Base-by-base conservation (phyloP, 2,888 invertebrate genomes). In the Pterostichus madidus region DNA sequence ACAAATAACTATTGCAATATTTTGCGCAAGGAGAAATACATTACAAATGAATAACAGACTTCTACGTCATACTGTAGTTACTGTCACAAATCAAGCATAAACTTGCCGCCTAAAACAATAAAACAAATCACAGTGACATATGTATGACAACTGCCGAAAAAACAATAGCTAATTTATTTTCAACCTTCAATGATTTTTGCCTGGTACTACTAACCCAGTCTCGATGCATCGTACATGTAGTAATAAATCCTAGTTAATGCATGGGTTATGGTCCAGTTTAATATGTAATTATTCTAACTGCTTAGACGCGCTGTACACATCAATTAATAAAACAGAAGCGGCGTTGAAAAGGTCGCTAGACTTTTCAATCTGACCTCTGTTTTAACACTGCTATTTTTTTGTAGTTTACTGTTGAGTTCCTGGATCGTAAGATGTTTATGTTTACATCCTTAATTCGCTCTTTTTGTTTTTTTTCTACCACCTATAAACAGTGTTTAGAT, bases 241-340 rank as follows among this genome's bases (percentile, higher is more conserved):
- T 78, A 78, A 78, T 78, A 77, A 77, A 77, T 77, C 56, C 64
- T 35, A 35, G 24, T 64, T 35, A 35, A 64, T 77, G 77, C 53
- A 56, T 77, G 39, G 24, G 17, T 52, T 56, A 24, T 46, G 52
- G 17, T 39, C 79, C 32, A 79, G 44, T 79, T 79, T 46, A 46
- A 13, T 24, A 59, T 39, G 24, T 61, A 61, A 61, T 79, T 64
- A 64, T 64, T 59, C 46, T 79, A 79, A 79, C 61, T 64, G 64
- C 80, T 64, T 68, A 68, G 32, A 80, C 61, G 44, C 10, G 44
- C 10, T 46, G 32, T 53, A 24, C 13, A 49, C 49, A 56, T 73
- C 73, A 80, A 80, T 80, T 80, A 71, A 80, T 73, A 80, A 80
- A 80, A 80, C 80, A 80, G 80, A 80, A 52, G 17, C 68, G 24